A percentile compares a stretch with the other conserved stretches of the same genome.
These are phyloP conservation scores for Ceratothoa steindachneri DNA, from an alignment of 2,888 invertebrate genomes.

Conservation along the genomic window DNA sequence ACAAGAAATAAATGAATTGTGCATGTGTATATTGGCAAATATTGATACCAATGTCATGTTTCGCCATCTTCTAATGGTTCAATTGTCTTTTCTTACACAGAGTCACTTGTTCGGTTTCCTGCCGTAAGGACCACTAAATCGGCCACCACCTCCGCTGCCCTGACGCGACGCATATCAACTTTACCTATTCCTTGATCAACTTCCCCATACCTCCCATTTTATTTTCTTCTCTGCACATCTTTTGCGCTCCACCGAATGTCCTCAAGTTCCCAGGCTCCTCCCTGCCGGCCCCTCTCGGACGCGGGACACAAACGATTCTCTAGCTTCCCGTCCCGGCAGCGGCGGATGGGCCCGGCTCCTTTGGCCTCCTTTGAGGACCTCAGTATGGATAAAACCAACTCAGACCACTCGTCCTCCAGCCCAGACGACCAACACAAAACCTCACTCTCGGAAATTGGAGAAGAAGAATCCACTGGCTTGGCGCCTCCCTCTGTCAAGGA, in stretches of 20 bases:
- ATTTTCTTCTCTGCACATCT: background rate
- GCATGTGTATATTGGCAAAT: too few species aligned
- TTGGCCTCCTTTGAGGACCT: constrained; percentile 90
- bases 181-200: background rate
- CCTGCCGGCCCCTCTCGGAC: constrained; percentile 34
- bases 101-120: background rate
- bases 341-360: constrained; percentile 79
- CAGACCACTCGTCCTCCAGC: constrained; percentile 61
- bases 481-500: too few species aligned
- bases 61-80: too few species aligned
- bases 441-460: constrained; percentile 56
- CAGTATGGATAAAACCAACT: constrained; percentile 55
- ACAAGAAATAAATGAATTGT: too few species aligned
- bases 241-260: constrained; percentile 1
- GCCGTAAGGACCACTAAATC: constrained; percentile 6
- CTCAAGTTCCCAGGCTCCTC: constrained; percentile 1
- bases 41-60: too few species aligned
- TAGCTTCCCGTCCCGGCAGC: constrained; percentile 56
- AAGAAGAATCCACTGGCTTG: constrained; percentile 51
- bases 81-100: too few species aligned
- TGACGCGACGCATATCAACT: constrained; percentile 16
- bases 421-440: constrained; percentile 50
- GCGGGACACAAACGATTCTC: constrained; percentile 41
- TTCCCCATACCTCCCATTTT: background rate
- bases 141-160: constrained; percentile 25